Base-by-base conservation (phyloP, 1,140 invertebrate species). In the Heliconius nattereri region DNA sequence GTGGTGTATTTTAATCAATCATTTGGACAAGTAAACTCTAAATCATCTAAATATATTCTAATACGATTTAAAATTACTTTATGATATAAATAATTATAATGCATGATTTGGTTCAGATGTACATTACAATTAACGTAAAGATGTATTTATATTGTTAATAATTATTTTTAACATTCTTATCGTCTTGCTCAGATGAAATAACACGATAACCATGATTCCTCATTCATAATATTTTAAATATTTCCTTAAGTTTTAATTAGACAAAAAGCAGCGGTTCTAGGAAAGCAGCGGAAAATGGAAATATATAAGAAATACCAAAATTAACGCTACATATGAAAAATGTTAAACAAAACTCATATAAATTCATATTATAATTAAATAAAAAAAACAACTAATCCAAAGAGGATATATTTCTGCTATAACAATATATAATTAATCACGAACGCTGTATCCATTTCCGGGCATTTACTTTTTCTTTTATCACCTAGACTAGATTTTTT, bases 401-500 rank as follows among this genome's bases (percentile, higher is more conserved):
- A 77, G n/a, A 85, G 73, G 81, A 79, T 76, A 74, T 57, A 76
- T 85, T 79, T 86, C 80, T 81, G 54, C 83, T 85, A 88, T 89
- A 83, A 85, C 86, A 85, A 83, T 84, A 84, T 84, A 88, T 85
- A 85, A 66, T 26, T 66, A 83, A 86, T 86, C 83, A 89, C 85
- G 71, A 85, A 84, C 83, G 86, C 89, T 54, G 85, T 89, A 89
- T 90, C 86, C 85, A 88, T 91, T 89, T 90, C 89, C 89, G 89
- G 87, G 32, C 78, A 60, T 81, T 81, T 82, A 71, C 74, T 85
- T 87, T 82, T 90, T 88, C 87, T 85, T 85, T 85, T 84, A 86
- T 70, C 86, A 90, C 87, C 87, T 83, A 81, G 81, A 75, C 40
- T 76, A 70, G 37, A 79, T 78, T 78, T 76, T 75, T 71, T 79